These are phyloP conservation scores for Lipophrys pholis DNA, from an alignment of 2,113 vertebrate species.

Conservation along the genomic window DNA sequence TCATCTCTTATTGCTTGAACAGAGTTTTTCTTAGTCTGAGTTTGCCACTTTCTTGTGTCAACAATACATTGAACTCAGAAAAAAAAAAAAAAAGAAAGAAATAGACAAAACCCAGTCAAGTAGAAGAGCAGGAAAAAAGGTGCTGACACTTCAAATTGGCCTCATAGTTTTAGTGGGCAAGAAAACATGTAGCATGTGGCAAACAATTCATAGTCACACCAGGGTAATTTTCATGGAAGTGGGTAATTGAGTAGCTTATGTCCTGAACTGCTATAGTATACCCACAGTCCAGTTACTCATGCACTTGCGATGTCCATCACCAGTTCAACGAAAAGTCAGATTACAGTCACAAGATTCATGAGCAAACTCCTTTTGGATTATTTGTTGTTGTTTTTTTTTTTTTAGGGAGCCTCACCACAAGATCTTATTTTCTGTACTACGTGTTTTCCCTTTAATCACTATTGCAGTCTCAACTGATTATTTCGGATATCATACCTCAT, in stretches of 20 bases:
- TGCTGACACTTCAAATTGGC: not conserved
- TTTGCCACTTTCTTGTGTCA: not conserved
- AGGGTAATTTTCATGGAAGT: slow-evolving; percentile 36
- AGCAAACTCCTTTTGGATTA: slow-evolving; percentile 22
- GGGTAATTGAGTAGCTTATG: slow-evolving; percentile 64
- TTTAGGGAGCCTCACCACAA: not conserved
- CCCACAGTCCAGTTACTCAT: slow-evolving; percentile 53
- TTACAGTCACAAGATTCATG: slow-evolving; percentile 72
- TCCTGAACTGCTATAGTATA: slow-evolving; percentile 56
- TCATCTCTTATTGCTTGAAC: slow-evolving; percentile 16
- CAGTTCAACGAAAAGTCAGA: slow-evolving; percentile 46
- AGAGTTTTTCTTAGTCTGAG: slow-evolving; percentile 24
- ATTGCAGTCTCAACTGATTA: not conserved
- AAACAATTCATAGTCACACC: slow-evolving; percentile 52
- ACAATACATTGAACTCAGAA: slow-evolving; percentile 3
- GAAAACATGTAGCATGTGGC: slow-evolving; percentile 14
- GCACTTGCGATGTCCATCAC: slow-evolving; percentile 44
- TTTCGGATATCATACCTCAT: not conserved
- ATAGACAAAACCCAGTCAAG: not conserved
- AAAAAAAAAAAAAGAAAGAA: not conserved
- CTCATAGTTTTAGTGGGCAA: slow-evolving; percentile 6
- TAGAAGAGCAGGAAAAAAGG: not conserved
- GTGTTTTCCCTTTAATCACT: not conserved
- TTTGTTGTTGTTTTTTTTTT: not conserved
- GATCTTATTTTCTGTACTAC: not conserved